Evolutionary conservation across 2,888 invertebrate species (phyloP), one percentile per base, ranked within the genome.

Genomic region (Pyrrhosoma nymphula): DNA sequence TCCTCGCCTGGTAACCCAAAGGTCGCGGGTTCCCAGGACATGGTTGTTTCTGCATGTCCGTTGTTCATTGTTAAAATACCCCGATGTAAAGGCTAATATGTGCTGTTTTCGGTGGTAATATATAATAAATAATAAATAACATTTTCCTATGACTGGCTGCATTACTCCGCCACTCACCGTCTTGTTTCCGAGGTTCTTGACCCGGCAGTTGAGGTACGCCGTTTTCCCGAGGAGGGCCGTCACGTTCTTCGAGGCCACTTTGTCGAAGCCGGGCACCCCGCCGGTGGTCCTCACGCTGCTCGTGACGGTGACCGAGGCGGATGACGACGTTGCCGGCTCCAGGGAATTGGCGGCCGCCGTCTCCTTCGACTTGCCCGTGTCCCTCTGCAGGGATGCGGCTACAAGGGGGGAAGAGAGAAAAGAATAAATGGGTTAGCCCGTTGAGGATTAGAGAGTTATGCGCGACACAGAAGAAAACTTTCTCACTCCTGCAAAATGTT

Each of bases 171-270:
- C 47, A 97, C 98, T 98, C 96, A 99, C 99, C 97, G 99, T 99
- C 97, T 98, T 98, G 97, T 99, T 99, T 96, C 98, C 98, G 97
- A 99, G 97, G 97, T 99, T 99, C 97, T 99, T 99, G 96, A 99
- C 99, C 96, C 98, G 98, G 97, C 99, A 99, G 97, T 98, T 99
- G 96, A 99, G 97, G 96, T 99, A 99, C 95, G 99, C 99, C 75
- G 99, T 99, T 97, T 99, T 99, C 96, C 99, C 99, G 95, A 99
- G 97, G 93, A 99, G 97, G 0, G 99, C 99, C 56, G 99, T 99
- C 96, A 98, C 98, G 96, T 97, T 97, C 97, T 98, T 98, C 91
- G 98, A 98, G 69, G 98, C 98, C 95, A 97, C 97, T 96, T 98
- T 97, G 97, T 98, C 98, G 97, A 98, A 98, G 97, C 98, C 98